Evolutionary conservation across 2,888 invertebrate genomes (phyloP).

Genomic region (Lissocephala sabroskyi): DNA sequence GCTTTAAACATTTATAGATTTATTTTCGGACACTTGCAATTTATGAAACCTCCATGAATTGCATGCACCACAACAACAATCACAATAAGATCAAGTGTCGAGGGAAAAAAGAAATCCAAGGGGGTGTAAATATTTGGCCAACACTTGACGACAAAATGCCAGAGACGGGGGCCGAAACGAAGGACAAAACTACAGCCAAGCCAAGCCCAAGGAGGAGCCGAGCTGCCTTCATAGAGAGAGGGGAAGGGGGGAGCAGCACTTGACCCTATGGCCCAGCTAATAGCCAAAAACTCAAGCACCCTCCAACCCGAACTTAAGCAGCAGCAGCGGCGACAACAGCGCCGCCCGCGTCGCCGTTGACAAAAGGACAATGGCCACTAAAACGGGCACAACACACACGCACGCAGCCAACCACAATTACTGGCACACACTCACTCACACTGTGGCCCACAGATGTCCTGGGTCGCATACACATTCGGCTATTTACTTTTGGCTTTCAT

Average conservation of each 20-base stretch:
- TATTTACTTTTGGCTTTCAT: too few relatives aligned
- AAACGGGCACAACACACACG: conserved; percentile 23
- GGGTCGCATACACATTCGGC: conserved; percentile 21
- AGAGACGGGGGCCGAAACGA: conserved; percentile 10
- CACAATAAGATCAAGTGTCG: too few relatives aligned
- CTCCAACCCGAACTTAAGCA: background rate
- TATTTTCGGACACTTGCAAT: conserved; percentile 21
- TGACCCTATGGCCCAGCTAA: conserved; percentile 1
- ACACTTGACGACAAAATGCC: conserved; percentile 41
- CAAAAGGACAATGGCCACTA: conserved; percentile 20
- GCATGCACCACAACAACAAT: conserved; percentile 33
- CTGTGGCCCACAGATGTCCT: conserved; percentile 20
- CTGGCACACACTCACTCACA: conserved; percentile 6
- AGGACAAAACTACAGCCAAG: background rate
- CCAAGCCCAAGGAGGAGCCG: background rate
- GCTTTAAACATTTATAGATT: conserved; percentile 14
- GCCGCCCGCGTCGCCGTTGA: background rate
- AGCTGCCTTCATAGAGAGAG: too few relatives aligned
- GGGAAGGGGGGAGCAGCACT: too few relatives aligned
- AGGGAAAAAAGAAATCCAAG: too few relatives aligned
- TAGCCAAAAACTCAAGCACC: conserved; percentile 1
- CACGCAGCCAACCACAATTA: too few relatives aligned
- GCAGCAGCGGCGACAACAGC: background rate
- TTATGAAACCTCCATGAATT: conserved; percentile 46
- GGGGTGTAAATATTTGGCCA: conserved; percentile 27